Evolutionary conservation across 2,888 invertebrate species (phyloP).

Genomic region (Ormyrus thymus): DNA sequence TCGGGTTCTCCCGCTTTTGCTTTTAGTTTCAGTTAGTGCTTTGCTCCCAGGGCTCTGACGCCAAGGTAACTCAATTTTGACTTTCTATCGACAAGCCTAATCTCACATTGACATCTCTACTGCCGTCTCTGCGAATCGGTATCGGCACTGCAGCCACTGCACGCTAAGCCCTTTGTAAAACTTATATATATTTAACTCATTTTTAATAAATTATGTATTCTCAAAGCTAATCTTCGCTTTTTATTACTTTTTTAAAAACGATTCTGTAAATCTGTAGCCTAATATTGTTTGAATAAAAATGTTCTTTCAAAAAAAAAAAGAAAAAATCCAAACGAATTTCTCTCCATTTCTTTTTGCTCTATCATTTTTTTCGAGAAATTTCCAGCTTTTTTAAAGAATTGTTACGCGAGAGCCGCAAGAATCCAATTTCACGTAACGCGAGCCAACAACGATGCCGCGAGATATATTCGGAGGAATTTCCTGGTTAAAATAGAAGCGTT

Average conservation of each 20-base stretch:
- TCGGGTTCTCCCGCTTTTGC: slow-evolving; percentile 31
- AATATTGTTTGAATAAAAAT: no score
- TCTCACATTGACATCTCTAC: not conserved
- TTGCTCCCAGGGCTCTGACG: slow-evolving; percentile 43
- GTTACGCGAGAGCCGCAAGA: slow-evolving; percentile 31
- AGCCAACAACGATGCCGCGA: slow-evolving; percentile 64
- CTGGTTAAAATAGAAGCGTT: slow-evolving; percentile 66
- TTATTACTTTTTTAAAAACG: no score
- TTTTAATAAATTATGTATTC: not conserved
- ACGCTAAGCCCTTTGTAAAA: no score
- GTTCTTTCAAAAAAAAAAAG: no score
- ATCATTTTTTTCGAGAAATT: not conserved
- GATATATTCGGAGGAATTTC: slow-evolving; percentile 73
- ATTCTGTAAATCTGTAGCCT: no score
- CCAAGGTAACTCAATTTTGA: slow-evolving; percentile 39
- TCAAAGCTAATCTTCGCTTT: no score
- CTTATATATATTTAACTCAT: not conserved
- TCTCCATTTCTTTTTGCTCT: no score
- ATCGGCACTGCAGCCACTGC: no score
- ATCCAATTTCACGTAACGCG: slow-evolving; percentile 61
- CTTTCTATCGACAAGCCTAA: slow-evolving; percentile 19
- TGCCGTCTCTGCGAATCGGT: no score
- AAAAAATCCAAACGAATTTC: no score
- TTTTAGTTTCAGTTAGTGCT: slow-evolving; percentile 52
- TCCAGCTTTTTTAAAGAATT: slow-evolving; percentile 13